phyloP scores from a whole-genome alignment of 1,140 invertebrate genomes.

The Drosophila busckii region DNA sequence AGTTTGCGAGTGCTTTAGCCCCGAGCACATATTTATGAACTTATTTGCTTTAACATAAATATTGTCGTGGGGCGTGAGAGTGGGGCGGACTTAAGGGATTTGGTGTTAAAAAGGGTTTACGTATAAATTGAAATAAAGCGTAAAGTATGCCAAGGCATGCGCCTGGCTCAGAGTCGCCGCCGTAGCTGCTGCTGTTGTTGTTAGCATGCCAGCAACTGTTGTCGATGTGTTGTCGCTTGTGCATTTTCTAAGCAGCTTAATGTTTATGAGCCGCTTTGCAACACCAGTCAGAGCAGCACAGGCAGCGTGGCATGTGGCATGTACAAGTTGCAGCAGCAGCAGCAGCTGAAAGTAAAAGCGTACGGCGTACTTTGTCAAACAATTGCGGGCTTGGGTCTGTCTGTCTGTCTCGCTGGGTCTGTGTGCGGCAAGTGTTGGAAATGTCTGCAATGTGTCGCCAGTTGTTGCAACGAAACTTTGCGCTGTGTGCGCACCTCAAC shows the following conservation, averaged over 20 bases:
- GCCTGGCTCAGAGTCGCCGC: background rate
- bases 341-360: slow-evolving; percentile 26
- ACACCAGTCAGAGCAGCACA: slow-evolving; percentile 12
- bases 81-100: slow-evolving; percentile 50
- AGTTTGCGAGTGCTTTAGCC: slow-evolving; percentile 1
- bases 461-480: slow-evolving; percentile 51
- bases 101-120: slow-evolving; percentile 48
- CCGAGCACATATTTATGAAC: slow-evolving; percentile 65
- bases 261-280: slow-evolving; percentile 70
- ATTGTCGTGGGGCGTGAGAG: slow-evolving; percentile 26
- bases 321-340: slow-evolving; percentile 16
- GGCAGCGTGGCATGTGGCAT: slow-evolving; percentile 8
- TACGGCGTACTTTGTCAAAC: slow-evolving; percentile 27
- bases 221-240: slow-evolving; percentile 39
- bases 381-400: too few relatives aligned
- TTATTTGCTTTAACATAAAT: slow-evolving; percentile 74
- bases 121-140: slow-evolving; percentile 66
- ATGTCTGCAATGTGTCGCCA: slow-evolving; percentile 65
- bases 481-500: slow-evolving; percentile 48
- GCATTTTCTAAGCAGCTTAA: slow-evolving; percentile 70
- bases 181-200: background rate
- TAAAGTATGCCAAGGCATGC: slow-evolving; percentile 55
- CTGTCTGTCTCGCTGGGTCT: too few relatives aligned
- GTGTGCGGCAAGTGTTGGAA: slow-evolving; percentile 47
- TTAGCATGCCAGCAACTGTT: slow-evolving; percentile 9